Evolutionary conservation across 2,113 vertebrate species (phyloP).

Genomic region (Sander lucioperca): DNA sequence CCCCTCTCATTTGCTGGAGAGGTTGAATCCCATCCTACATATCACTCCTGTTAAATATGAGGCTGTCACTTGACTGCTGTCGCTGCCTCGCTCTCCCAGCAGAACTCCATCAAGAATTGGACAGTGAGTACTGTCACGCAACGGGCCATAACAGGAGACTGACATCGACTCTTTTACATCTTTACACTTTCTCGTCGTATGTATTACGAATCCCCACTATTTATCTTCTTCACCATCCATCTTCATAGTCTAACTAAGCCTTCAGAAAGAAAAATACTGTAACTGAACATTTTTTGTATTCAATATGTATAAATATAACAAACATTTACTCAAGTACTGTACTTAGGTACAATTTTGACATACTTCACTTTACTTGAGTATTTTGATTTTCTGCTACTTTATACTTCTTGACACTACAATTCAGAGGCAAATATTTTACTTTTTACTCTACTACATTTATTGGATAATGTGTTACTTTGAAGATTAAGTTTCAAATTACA

Average conservation of each 20-base stretch:
- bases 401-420: not conserved
- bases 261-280: not conserved
- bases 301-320: not conserved
- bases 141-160: conserved; percentile 18
- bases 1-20: conserved; percentile 25
- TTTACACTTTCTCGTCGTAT: conserved; percentile 12
- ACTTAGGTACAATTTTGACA: not conserved
- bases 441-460: not conserved
- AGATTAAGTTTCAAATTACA: too few species aligned
- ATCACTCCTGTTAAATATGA: conserved; percentile 50
- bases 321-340: not conserved
- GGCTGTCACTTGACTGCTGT: conserved; percentile 39
- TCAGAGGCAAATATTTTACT: not conserved
- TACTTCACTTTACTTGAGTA: not conserved
- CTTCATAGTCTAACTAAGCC: not conserved
- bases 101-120: conserved; percentile 27
- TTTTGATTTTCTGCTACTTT: not conserved
- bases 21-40: conserved; percentile 20
- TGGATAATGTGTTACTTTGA: not conserved
- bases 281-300: not conserved
- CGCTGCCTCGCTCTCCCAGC: not conserved
- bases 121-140: conserved; percentile 14
- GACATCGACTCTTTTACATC: not conserved
- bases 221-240: not conserved
- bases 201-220: not conserved